phyloP scores from a whole-genome alignment of 2,797 vertebrate genomes.

The Crenichthys baileyi region DNA sequence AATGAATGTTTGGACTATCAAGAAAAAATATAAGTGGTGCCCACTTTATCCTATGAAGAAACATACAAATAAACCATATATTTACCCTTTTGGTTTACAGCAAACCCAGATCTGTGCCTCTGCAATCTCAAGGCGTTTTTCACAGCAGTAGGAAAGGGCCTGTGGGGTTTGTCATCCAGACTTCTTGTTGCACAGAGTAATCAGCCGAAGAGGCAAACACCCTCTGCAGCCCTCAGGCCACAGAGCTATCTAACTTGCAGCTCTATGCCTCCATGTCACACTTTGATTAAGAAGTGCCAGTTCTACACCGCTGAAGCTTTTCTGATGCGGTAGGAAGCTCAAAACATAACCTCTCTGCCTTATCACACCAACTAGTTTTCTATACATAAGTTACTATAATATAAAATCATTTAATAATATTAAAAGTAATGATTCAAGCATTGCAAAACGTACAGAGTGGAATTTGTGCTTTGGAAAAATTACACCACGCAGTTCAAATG shows the following conservation, averaged over 20 bases:
- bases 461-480: neutral
- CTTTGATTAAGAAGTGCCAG: constrained; percentile 44
- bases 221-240: constrained; percentile 38
- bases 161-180: constrained; percentile 23
- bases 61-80: neutral
- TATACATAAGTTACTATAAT: neutral
- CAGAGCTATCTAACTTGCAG: constrained; percentile 52
- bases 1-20: neutral
- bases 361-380: neutral
- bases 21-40: neutral
- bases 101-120: constrained; percentile 9
- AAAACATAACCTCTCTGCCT: constrained; percentile 6
- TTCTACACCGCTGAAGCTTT: constrained; percentile 36
- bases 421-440: neutral
- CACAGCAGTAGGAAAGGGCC: neutral
- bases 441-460: neutral
- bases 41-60: neutral
- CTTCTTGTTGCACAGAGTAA: constrained; percentile 20
- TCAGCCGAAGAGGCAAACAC: constrained; percentile 1
- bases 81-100: neutral
- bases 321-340: constrained; percentile 14
- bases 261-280: constrained; percentile 35
- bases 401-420: neutral
- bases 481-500: neutral
- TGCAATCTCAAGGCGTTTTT: constrained; percentile 3